phyloP scores from a whole-genome alignment of 2,888 invertebrate species.

The Pammene aurita region DNA sequence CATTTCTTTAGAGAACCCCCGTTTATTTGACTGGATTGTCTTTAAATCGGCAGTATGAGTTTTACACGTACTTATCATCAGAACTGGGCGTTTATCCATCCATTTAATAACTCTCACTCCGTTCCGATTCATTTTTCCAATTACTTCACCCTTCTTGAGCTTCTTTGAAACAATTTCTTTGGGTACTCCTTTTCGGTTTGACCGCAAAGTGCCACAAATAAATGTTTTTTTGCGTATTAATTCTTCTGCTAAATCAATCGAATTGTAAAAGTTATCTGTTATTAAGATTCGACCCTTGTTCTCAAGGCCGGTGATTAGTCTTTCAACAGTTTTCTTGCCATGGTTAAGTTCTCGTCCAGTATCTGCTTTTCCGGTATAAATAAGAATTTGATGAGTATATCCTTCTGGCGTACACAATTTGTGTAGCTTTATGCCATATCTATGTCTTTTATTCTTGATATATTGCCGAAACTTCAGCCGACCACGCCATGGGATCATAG shows the following conservation, averaged over 20 bases:
- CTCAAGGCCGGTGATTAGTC: conserved; percentile 42
- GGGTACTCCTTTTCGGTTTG: conserved; percentile 49
- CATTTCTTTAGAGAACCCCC: neutral
- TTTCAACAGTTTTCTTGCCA: conserved; percentile 36
- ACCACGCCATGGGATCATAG: conserved; percentile 38
- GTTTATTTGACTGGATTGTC: neutral
- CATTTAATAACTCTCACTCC: conserved; percentile 49
- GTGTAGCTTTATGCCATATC: conserved; percentile 39
- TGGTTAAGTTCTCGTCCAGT: conserved; percentile 34
- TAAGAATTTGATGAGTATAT: conserved; percentile 45
- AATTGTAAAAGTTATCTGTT: conserved; percentile 52
- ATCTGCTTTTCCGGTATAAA: conserved; percentile 48
- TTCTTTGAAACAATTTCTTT: conserved; percentile 44
- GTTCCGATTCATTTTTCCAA: conserved; percentile 48
- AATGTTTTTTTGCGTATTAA: conserved; percentile 38
- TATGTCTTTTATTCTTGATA: conserved; percentile 40
- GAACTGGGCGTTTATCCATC: conserved; percentile 45
- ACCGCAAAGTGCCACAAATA: conserved; percentile 45
- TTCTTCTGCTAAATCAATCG: conserved; percentile 47
- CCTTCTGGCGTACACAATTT: conserved; percentile 46
- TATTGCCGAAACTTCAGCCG: conserved; percentile 13
- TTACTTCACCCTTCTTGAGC: conserved; percentile 49
- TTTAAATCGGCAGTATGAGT: conserved; percentile 2
- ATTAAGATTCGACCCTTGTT: conserved; percentile 47
- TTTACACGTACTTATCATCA: conserved; percentile 9